Base-by-base conservation (phyloP, 2,888 invertebrate species). In the Drosophila limbata region DNA sequence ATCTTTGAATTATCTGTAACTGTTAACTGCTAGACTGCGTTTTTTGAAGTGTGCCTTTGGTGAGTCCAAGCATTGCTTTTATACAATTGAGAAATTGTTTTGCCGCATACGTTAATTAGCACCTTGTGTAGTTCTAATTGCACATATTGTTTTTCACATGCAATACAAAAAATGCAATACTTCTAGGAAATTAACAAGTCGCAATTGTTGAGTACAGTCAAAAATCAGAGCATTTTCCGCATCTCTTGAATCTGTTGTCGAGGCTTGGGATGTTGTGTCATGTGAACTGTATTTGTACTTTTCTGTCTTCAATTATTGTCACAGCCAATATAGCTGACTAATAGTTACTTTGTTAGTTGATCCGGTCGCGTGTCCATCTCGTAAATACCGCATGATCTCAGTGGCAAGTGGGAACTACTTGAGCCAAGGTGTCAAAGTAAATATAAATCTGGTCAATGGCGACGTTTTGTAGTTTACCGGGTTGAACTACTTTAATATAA, bases 311-410 rank as follows among this genome's bases (percentile, higher is more conserved):
- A 39, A 42, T 60, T 68, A 42, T 73, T 77, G 62, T 66, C 70
- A 63, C 40, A 48, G 61, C 57, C 62, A 56, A 52, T 35, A 61
- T 5, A 57, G 28, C 45, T 83, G 77, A 81, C 63, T 86, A 79
- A 84, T 71, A 33, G 52, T 67, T 15, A 28, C 10, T 35, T 19
- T 15, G n/a, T 45, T 50, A 47, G 62, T 66, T 51, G 19, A 68
- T 63, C 45, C 17, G 50, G 84, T 86, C 84, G 84, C 87, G 87
- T 88, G 87, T 69, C 72, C 44, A 45, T 8, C 37, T 65, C 51
- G 45, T 60, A 72, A 78, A 65, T 69, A 74, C 59, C 77, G 62
- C 75, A 82, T 84, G 82, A 89, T 89, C 73, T 71, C 56, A 73
- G 39, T 33, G 11, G 15, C 3, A 40, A 28, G 37, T 48, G 47